Base-by-base conservation (phyloP, 2,888 invertebrate species). In the Scaptomyza polygonia region DNA sequence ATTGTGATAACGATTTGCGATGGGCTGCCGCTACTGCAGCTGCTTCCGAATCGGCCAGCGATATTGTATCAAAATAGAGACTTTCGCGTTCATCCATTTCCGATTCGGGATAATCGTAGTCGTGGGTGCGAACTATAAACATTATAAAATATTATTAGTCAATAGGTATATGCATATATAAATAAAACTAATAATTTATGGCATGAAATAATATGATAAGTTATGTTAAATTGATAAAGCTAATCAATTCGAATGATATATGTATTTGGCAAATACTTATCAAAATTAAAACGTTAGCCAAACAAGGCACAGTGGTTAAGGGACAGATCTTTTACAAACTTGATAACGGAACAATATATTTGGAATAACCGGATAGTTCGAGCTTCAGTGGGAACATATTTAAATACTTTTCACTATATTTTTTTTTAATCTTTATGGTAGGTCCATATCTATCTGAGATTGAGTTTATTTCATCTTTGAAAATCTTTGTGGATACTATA, bases 1-100 rank as follows among this genome's bases (percentile, higher is more conserved):
- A 94, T 78, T 93, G 91, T 67, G 93, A 93, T 52, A 94, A 70
- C 25, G 92, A 91, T 77, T 91, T 90, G n/a, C 92, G 90, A 75
- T 92, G 91, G 6, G 89, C 88, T 5, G 91, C 89, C 45, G 90
- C 91, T 51, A 90, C 90, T 12, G 91, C 90, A 5, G 91, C 91
- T 16, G 91, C 90, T 67, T 91, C 92, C 30, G 92, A 91, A 40
- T 91, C 92, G 51, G 92, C 91, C 71, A 92, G 72, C 47, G 91
- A 91, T 47, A 92, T 91, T 25, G 92, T 92, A 73, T 92, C 92
- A 64, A 91, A 91, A 67, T 92, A 92, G 14, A 92, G 80, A 70
- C 91, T 92, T 66, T 92, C 91, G 21, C 92, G 88, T 79, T 92
- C 91, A 58, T 90, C 90, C 89, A 91, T 91, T 89, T 92, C 92